phyloP scores from a whole-genome alignment of 2,113 vertebrate species.

The Oplegnathus fasciatus region DNA sequence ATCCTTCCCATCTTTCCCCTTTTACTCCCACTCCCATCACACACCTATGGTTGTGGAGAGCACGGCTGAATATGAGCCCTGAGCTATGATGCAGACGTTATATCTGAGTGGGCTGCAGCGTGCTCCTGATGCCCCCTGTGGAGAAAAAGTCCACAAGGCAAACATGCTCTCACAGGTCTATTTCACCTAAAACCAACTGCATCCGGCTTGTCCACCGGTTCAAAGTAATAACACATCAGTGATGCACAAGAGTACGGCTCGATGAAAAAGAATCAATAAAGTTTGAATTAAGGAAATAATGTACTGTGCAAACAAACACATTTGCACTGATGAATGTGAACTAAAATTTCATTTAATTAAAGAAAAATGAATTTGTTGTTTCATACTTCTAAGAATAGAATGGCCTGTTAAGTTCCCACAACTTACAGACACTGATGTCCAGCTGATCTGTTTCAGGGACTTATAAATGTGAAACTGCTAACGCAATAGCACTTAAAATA shows the following conservation, averaged over 20 bases:
- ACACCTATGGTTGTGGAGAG: slow-evolving; percentile 69
- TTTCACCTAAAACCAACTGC: slow-evolving; percentile 48
- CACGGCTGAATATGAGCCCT: slow-evolving; percentile 63
- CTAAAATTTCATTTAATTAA: too few relatives aligned
- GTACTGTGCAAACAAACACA: background rate
- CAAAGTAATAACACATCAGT: slow-evolving; percentile 16
- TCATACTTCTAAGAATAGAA: background rate
- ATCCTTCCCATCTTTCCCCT: slow-evolving; percentile 66
- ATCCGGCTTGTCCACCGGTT: slow-evolving; percentile 26
- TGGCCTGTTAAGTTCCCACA: background rate
- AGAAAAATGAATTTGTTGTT: background rate
- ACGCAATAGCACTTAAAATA: slow-evolving; percentile 14
- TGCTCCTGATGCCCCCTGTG: slow-evolving; percentile 46
- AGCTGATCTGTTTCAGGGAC: background rate
- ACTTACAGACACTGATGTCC: background rate
- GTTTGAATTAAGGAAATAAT: background rate
- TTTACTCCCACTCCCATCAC: slow-evolving; percentile 67
- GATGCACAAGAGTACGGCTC: background rate
- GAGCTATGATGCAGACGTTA: slow-evolving; percentile 62
- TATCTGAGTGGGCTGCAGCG: slow-evolving; percentile 54
- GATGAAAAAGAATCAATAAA: background rate
- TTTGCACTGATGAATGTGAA: background rate
- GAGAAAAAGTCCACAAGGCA: slow-evolving; percentile 46
- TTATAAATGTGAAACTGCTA: slow-evolving; percentile 27
- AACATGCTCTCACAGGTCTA: slow-evolving; percentile 21